Evolutionary conservation across 2,113 vertebrate species (phyloP).

Genomic region (Probosciger aterrimus): DNA sequence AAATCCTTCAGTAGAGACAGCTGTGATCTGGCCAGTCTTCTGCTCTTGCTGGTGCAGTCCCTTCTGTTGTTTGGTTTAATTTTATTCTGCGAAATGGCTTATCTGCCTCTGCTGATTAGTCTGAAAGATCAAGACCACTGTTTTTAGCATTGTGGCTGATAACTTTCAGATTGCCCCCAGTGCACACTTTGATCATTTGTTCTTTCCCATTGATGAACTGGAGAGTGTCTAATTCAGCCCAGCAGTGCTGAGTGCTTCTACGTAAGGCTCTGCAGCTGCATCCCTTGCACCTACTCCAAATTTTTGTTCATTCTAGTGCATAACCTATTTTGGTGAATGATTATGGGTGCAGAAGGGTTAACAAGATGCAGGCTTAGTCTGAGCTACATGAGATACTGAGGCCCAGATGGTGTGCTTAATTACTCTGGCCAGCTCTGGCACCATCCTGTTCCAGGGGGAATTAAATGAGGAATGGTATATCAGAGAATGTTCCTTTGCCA

Average conservation of each 20-base stretch:
- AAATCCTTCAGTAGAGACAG: not conserved
- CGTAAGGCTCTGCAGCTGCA: not conserved
- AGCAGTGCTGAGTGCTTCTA: accelerated
- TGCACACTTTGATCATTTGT: not conserved
- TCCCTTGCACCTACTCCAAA: not conserved
- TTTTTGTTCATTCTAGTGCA: not conserved
- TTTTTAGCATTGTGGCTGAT: not conserved
- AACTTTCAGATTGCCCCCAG: not conserved
- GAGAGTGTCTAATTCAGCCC: not conserved
- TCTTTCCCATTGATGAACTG: not conserved
- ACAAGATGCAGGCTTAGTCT: not conserved
- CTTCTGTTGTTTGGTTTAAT: not conserved
- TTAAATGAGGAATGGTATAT: slow-evolving; percentile 49
- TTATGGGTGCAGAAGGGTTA: not conserved
- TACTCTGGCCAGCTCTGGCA: slow-evolving; percentile 19
- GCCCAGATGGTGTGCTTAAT: slow-evolving; percentile 57
- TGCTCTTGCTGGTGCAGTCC: not conserved
- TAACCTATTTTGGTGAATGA: not conserved
- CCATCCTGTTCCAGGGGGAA: not conserved
- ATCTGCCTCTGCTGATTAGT: not conserved
- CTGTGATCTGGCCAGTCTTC: not conserved
- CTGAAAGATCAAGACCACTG: not conserved
- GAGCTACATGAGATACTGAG: not conserved
- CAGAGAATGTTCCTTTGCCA: slow-evolving; percentile 1
- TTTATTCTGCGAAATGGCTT: not conserved